Evolutionary conservation across 2,888 invertebrate genomes (phyloP), one percentile per base, ranked within the genome.

Genomic region (Stramonita haemastoma): DNA sequence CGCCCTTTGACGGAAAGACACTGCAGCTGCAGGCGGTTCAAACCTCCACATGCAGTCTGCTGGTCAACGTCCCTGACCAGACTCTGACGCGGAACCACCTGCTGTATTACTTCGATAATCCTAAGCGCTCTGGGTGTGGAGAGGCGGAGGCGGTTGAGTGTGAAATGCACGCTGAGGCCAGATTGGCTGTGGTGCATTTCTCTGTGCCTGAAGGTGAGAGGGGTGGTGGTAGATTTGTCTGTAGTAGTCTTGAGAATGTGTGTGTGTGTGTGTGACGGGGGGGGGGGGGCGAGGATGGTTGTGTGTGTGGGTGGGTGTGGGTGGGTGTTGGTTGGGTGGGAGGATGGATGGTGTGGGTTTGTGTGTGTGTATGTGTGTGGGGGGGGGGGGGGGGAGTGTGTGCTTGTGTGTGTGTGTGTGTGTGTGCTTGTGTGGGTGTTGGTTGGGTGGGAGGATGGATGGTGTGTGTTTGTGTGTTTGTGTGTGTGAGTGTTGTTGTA

Each of bases 131-230:
- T 6, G 86, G 86, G 11, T 32, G 86, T 22, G 66, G 86, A 0
- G 29, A 86, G 1, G 66, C 60, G 5, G 86, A 66, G 66, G 86
- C 66, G 32, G 34, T 2, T 22, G 22, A 34, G 15, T 86, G 86
- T 36, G 86, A 86, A 19, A 60, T 86, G 22, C 34, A 86, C 13
- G 34, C 34, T 22, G 66, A 66, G 6, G 22, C 66, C 8, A 13
- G 13, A 22, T 0, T 66, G 17, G 86, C 66, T 32, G 86, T 86
- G 32, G 34, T 86, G 32, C 60, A 60, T 19, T 86, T 86, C 56
- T 34, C 86, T 22, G 11, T 32, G 60, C 66, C 86, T 5, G 86
- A 86, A 86, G 86, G 86, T 86, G 32, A 26, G 85, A 0, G 17
- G 17, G 70, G n/a, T n/a, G n/a, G n/a, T n/a, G n/a, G n/a, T n/a